phyloP scores from a whole-genome alignment of 2,888 invertebrate genomes.

The Osmoderma eremita region DNA sequence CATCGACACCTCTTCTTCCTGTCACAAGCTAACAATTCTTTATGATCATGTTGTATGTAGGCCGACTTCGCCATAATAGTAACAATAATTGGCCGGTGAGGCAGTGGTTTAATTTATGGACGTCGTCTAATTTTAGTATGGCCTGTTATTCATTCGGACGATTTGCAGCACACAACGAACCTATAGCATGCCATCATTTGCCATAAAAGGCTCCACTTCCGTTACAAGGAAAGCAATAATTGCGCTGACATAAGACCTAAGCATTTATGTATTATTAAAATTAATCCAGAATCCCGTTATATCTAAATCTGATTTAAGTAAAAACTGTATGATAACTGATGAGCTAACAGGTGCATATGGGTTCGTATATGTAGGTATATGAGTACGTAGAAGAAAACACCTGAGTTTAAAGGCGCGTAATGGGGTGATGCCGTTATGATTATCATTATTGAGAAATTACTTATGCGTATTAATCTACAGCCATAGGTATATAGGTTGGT shows the following conservation, averaged over 20 bases:
- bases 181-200: slow-evolving; percentile 23
- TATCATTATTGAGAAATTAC: no score
- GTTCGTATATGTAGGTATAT: no score
- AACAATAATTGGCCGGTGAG: slow-evolving; percentile 36
- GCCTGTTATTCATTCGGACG: slow-evolving; percentile 23
- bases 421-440: no score
- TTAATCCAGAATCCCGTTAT: slow-evolving; percentile 26
- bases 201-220: slow-evolving; percentile 31
- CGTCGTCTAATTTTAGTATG: slow-evolving; percentile 36
- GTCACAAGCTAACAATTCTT: slow-evolving; percentile 26
- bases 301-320: slow-evolving; percentile 24
- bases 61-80: slow-evolving; percentile 35
- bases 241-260: slow-evolving; percentile 9
- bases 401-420: no score
- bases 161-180: slow-evolving; percentile 23
- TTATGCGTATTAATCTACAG: no score
- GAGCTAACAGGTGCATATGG: slow-evolving; percentile 25
- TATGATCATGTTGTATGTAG: slow-evolving; percentile 30
- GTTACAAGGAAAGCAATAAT: slow-evolving; percentile 29
- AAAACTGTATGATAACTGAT: slow-evolving; percentile 13
- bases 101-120: slow-evolving; percentile 34
- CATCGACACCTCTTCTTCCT: not conserved
- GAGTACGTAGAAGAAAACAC: no score
- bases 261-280: slow-evolving; percentile 25
- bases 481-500: no score